Percentiles rank a stretch among this genome's conserved stretches.
phyloP scores from a whole-genome alignment of 2,888 invertebrate species.

The Drosophila tripunctata region DNA sequence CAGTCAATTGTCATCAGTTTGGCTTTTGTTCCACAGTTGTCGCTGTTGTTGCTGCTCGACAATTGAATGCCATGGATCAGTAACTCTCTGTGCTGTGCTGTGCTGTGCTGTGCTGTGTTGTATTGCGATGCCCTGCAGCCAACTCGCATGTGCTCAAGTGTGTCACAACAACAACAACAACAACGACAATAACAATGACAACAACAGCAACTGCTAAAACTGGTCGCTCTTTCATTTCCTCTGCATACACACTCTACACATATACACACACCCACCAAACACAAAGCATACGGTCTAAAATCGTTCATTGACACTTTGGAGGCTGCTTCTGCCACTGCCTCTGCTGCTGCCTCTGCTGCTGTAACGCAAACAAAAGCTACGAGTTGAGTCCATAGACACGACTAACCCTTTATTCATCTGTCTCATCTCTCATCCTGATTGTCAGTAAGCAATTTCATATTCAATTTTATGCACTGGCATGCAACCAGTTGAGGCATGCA shows the following conservation, averaged over 20 bases:
- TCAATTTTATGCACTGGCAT: constrained; percentile 63
- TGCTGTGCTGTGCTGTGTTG: constrained; percentile 16
- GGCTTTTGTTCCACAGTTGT: constrained; percentile 55
- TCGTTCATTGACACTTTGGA: constrained; percentile 80
- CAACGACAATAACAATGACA: constrained; percentile 15
- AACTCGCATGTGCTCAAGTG: constrained; percentile 39
- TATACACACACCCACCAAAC: constrained; percentile 25
- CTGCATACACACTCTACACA: constrained; percentile 21
- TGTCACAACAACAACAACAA: constrained; percentile 33
- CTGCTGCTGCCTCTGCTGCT: no score
- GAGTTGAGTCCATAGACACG: constrained; percentile 27
- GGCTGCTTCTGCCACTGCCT: constrained; percentile 18
- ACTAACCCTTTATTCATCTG: constrained; percentile 12
- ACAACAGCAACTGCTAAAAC: constrained; percentile 33
- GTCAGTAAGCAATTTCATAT: constrained; percentile 55
- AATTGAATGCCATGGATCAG: constrained; percentile 79
- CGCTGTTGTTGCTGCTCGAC: constrained; percentile 42
- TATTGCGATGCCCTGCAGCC: constrained; percentile 29
- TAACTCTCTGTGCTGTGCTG: constrained; percentile 54
- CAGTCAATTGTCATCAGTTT: constrained; percentile 59
- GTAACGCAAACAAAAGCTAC: constrained; percentile 26
- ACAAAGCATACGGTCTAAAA: constrained; percentile 46
- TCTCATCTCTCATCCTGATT: constrained; percentile 15
- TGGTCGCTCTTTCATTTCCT: constrained; percentile 43
- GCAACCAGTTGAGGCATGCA: constrained; percentile 3